Evolutionary conservation across 2,888 invertebrate species (phyloP).

Genomic region (Melipona bicolor): DNA sequence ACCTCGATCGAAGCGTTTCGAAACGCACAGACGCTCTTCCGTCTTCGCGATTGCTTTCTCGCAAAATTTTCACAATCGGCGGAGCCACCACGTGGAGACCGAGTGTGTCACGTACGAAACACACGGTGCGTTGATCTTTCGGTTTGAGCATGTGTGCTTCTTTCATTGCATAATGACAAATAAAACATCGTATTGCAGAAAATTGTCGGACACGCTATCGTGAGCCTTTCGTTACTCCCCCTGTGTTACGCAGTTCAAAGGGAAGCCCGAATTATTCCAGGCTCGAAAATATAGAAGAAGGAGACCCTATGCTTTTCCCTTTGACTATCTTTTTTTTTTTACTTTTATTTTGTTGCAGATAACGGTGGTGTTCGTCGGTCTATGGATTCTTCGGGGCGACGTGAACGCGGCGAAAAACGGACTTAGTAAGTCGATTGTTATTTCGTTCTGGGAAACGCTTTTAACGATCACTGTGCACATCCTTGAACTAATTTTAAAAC

Average conservation of each 20-base stretch:
- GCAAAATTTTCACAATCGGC: constrained; percentile 55
- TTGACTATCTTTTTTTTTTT: constrained; percentile 5
- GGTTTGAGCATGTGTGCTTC: constrained; percentile 51
- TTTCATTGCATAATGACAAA: constrained; percentile 68
- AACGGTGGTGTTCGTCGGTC: constrained; percentile 57
- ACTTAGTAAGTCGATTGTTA: constrained; percentile 67
- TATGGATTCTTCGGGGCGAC: constrained; percentile 58
- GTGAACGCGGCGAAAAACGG: constrained; percentile 67
- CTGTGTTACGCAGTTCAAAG: constrained; percentile 59
- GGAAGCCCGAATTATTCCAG: constrained; percentile 37
- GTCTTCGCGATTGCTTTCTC: neutral
- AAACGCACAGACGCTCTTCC: neutral
- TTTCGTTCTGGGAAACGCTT: constrained; percentile 34
- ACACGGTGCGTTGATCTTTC: constrained; percentile 69
- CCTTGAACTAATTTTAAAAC: constrained; percentile 42
- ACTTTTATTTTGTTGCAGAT: constrained; percentile 61
- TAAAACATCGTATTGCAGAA: constrained; percentile 68
- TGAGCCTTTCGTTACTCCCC: constrained; percentile 37
- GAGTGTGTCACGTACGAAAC: constrained; percentile 56
- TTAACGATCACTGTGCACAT: constrained; percentile 21
- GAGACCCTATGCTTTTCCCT: neutral
- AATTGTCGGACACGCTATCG: constrained; percentile 65
- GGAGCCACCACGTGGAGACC: neutral
- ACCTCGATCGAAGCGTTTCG: neutral
- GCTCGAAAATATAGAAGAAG: neutral